Percentiles rank a stretch among this genome's conserved stretches.
Evolutionary conservation across 2,113 vertebrate genomes (phyloP).

Genomic region (Coturnix japonica): DNA sequence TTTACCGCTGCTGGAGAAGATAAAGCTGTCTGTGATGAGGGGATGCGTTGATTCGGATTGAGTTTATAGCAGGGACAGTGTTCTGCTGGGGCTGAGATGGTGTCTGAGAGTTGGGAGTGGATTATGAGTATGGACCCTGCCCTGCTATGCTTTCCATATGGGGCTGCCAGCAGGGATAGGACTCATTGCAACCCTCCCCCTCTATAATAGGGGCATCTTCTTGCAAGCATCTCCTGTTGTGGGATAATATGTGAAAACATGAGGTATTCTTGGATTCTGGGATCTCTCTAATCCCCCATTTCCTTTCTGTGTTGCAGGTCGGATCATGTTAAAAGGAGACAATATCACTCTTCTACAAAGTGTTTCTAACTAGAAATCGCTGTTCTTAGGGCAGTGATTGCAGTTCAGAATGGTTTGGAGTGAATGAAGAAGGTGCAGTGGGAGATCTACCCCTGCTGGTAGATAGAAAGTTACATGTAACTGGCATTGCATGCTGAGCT

Average conservation of each 20-base stretch:
- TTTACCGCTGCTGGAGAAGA: background rate
- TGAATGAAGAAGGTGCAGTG: no score
- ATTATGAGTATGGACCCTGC: accelerated
- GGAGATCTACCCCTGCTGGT: background rate
- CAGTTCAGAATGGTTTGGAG: background rate
- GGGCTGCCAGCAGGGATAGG: background rate
- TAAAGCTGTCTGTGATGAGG: background rate
- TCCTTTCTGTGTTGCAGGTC: conserved; percentile 80
- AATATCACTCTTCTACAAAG: conserved; percentile 98
- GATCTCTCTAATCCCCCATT: background rate
- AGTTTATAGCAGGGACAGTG: background rate
- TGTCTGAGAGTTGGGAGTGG: background rate
- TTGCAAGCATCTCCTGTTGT: accelerated
- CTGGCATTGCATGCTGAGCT: accelerated
- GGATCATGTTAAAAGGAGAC: conserved; percentile 98
- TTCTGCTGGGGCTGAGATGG: background rate
- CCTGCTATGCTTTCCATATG: accelerated
- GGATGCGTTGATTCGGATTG: accelerated
- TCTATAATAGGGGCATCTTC: accelerated
- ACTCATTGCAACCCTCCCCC: background rate
- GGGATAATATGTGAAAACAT: accelerated
- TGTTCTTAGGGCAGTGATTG: background rate
- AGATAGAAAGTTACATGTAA: accelerated
- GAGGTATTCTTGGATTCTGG: accelerated
- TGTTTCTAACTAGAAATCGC: conserved; percentile 83